Percentiles rank a stretch among this genome's conserved stretches.
Evolutionary conservation across 2,113 vertebrate genomes (phyloP).

Genomic region (Hemiprocne comata): DNA sequence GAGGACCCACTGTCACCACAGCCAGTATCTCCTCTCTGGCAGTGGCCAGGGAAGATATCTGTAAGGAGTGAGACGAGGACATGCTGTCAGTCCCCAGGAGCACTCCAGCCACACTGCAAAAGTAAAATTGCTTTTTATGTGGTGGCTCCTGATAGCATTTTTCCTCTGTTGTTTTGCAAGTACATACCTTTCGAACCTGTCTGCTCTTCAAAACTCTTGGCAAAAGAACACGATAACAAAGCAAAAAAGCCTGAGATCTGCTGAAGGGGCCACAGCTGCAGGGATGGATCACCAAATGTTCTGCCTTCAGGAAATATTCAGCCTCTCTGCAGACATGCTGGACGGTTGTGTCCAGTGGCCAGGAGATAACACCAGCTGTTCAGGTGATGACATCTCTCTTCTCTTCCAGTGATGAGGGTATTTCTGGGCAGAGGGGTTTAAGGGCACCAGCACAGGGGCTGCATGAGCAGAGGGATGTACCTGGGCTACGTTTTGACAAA

Average conservation of each 20-base stretch:
- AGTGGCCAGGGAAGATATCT: neutral
- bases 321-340: neutral
- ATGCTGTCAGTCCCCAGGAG: neutral
- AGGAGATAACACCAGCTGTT: neutral
- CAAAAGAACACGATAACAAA: neutral
- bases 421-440: neutral
- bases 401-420: neutral
- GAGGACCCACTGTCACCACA: neutral
- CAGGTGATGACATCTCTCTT: neutral
- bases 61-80: neutral
- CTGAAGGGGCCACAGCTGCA: neutral
- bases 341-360: rapidly evolving
- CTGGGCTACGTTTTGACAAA: neutral
- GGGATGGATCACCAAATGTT: neutral
- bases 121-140: neutral
- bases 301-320: neutral
- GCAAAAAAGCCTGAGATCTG: neutral
- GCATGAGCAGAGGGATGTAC: neutral
- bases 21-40: neutral
- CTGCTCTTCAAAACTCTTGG: neutral
- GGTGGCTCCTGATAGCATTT: neutral
- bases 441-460: neutral
- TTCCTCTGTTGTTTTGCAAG: neutral
- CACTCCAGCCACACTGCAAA: neutral
- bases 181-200: neutral